Evolutionary conservation across 2,888 invertebrate genomes (phyloP).

Genomic region (Pterobdella sp.): DNA sequence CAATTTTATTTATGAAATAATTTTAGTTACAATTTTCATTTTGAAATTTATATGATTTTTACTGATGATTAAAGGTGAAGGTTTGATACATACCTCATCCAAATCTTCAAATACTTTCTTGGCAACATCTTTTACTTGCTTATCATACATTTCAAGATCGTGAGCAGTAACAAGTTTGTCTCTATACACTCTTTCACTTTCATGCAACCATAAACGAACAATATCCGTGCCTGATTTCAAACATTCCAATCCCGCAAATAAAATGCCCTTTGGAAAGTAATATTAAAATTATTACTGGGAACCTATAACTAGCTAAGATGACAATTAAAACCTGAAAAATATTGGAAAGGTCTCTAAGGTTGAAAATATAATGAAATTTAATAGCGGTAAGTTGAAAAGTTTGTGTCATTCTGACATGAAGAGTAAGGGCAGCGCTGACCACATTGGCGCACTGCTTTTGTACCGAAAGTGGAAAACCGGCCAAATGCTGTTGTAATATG

Average conservation of each 20-base stretch:
- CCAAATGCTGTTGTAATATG: conserved; percentile 59
- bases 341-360: conserved; percentile 85
- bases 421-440: conserved; percentile 70
- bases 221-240: conserved; percentile 71
- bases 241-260: conserved; percentile 83
- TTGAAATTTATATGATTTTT: not conserved
- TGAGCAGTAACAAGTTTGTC: conserved; percentile 86
- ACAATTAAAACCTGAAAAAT: conserved; percentile 71
- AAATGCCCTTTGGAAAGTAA: conserved; percentile 62
- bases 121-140: conserved; percentile 77
- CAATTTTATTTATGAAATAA: not conserved
- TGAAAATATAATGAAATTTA: conserved; percentile 93
- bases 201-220: conserved; percentile 84
- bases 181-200: conserved; percentile 82
- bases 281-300: not conserved
- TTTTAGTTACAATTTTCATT: not conserved
- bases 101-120: conserved; percentile 91
- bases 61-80: not conserved
- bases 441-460: conserved; percentile 65
- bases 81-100: conserved; percentile 62
- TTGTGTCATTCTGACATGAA: conserved; percentile 77
- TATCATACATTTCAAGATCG: conserved; percentile 79
- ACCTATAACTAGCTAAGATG: not conserved
- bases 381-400: conserved; percentile 88
- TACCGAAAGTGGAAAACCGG: conserved; percentile 55